Evolutionary conservation across 2,888 invertebrate genomes (phyloP).

Genomic region (Stictocephala bisonia): DNA sequence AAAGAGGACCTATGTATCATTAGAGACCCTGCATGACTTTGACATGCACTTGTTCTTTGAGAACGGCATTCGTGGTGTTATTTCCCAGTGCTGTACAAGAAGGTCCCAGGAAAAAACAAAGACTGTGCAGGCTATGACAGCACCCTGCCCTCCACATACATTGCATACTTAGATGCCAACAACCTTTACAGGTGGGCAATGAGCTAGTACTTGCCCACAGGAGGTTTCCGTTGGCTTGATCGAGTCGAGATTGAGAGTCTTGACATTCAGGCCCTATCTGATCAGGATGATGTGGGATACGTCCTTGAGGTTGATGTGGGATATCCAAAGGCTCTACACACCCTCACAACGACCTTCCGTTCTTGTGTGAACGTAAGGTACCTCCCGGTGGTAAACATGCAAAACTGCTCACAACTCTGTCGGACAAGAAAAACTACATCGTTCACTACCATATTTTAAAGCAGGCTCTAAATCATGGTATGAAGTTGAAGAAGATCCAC

Average conservation of each 20-base stretch:
- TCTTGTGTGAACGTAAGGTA: constrained; percentile 12
- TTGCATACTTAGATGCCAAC: constrained; percentile 61
- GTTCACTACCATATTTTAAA: constrained; percentile 60
- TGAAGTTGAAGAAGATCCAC: constrained; percentile 55
- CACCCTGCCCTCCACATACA: neutral
- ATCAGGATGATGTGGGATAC: constrained; percentile 50
- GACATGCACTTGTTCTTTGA: constrained; percentile 48
- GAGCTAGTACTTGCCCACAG: constrained; percentile 59
- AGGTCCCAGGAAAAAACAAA: too few relatives aligned
- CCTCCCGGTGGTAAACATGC: constrained; percentile 10
- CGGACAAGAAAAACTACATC: constrained; percentile 58
- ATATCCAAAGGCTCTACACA: constrained; percentile 31
- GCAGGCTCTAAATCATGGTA: constrained; percentile 59
- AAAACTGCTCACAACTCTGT: constrained; percentile 57
- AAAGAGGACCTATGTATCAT: constrained; percentile 30
- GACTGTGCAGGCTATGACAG: constrained; percentile 26
- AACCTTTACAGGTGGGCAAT: constrained; percentile 63
- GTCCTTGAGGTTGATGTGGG: constrained; percentile 60
- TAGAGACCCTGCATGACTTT: constrained; percentile 45
- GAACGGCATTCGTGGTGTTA: constrained; percentile 34
- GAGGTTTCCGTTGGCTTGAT: constrained; percentile 59
- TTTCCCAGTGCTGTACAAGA: neutral
- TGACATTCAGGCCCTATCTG: neutral
- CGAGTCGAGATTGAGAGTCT: neutral
- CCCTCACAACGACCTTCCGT: constrained; percentile 30